Conservation (phyloP, 1,140 invertebrate genomes). For the Psilanteris sp. region DNA sequence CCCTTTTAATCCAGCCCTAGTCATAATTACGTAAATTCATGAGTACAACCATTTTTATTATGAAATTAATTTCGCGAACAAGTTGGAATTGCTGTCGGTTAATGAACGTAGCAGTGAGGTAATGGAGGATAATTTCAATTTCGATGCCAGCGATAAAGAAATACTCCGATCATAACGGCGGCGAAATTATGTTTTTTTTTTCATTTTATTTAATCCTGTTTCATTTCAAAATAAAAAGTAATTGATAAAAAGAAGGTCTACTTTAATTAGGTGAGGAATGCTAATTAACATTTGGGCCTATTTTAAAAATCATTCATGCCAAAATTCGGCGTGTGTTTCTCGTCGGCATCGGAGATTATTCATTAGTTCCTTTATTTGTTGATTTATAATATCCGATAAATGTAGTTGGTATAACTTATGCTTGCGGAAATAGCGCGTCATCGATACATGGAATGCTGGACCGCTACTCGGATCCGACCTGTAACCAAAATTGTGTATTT, state of each 20-base stretch:
- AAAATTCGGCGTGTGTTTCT: conserved; percentile 16
- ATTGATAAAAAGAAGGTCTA: neutral
- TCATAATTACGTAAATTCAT: conserved; percentile 34
- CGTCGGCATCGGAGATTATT: conserved; percentile 36
- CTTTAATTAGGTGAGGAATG: conserved; percentile 50
- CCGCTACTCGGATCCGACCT: conserved; percentile 1
- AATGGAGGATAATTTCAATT: conserved; percentile 43
- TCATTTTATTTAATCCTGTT: too few species aligned
- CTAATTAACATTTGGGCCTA: conserved; percentile 9
- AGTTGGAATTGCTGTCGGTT: conserved; percentile 24
- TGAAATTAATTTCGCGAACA: conserved; percentile 46
- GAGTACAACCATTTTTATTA: conserved; percentile 34
- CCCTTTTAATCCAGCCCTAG: conserved; percentile 19
- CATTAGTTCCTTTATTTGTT: conserved; percentile 32
- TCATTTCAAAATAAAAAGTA: conserved; percentile 6
- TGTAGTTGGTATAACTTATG: conserved; percentile 42
- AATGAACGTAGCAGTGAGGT: conserved; percentile 24
- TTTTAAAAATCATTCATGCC: neutral
- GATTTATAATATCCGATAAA: conserved; percentile 56
- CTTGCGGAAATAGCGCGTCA: conserved; percentile 46
- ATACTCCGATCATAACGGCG: conserved; percentile 11
- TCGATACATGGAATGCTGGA: conserved; percentile 35
- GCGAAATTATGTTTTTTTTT: conserved; percentile 26
- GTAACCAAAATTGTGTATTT: conserved; percentile 33
- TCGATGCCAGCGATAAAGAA: conserved; percentile 28